phyloP scores from a whole-genome alignment of 2,888 invertebrate species.

The Oxycera nigricornis region DNA sequence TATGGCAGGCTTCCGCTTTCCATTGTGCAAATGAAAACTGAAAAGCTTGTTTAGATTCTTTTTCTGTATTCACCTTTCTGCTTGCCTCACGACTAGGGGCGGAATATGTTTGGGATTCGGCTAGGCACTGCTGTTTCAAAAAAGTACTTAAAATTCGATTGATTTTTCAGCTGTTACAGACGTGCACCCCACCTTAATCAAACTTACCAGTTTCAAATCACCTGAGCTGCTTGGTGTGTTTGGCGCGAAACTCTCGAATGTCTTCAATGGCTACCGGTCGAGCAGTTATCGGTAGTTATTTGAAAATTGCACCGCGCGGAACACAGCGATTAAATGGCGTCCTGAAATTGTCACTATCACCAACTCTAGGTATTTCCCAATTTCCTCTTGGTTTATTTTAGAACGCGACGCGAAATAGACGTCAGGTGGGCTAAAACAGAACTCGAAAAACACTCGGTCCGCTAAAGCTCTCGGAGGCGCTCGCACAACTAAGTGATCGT shows the following conservation, averaged over 20 bases:
- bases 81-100: too few species aligned
- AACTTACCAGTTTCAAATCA: neutral
- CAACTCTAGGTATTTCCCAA: neutral
- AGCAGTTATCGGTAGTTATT: neutral
- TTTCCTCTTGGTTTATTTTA: constrained; percentile 12
- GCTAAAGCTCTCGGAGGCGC: neutral
- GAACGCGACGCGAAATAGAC: neutral
- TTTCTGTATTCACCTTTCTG: too few species aligned
- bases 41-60: too few species aligned
- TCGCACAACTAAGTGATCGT: neutral
- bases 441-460: constrained; percentile 7
- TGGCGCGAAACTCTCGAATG: neutral
- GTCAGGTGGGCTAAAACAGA: neutral
- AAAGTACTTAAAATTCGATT: too few species aligned
- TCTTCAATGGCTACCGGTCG: neutral
- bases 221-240: neutral
- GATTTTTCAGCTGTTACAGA: too few species aligned
- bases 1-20: too few species aligned
- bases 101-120: too few species aligned
- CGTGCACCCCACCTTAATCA: too few species aligned
- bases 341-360: neutral
- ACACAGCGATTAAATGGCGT: too few species aligned
- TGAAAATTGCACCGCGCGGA: neutral
- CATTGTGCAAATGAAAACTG: too few species aligned
- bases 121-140: too few species aligned